Evolutionary conservation across 2,888 invertebrate species (phyloP), one percentile per base, ranked within the genome.

Genomic region (Drosophila neotestacea): DNA sequence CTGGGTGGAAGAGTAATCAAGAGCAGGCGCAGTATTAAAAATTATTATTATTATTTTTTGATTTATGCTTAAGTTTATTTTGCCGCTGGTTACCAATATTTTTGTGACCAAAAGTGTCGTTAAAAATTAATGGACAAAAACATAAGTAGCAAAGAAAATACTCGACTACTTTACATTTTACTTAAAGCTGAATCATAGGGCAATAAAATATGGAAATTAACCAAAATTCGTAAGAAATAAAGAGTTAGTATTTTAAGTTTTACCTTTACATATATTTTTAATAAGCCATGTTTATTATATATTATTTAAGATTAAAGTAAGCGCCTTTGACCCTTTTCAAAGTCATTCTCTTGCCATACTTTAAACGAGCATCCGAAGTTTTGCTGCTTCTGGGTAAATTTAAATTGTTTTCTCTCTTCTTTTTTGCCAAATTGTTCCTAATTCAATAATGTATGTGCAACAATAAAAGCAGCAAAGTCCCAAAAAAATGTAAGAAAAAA

Each of bases 371-470:
- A 6, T 11, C 6, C 1, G 11, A 44, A 11, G 51, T 66, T 63
- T 44, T 32, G 38, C 9, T 51, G 3, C 9, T 27, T 32, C 52
- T 41, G 30, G 44, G 13, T 16, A 38, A 42, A 65, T 59, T 59
- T 59, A 59, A 65, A 65, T 65, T 52, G 47, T 32, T 30, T 32
- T 16, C 11, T 10, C 27, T 27, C 16, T 48, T 41, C 6, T 13
- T 30, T 32, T 13, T 44, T 32, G n/a, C n/a, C 55, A 22, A 67
- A 80, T 52, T 16, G 63, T 13, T 52, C 66, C 81, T 79, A 84
- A 83, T 83, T 84, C 84, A 84, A 84, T 84, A 79, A 84, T 70
- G 47, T 56, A 73, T 70, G 67, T 50, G 22, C 9, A 22, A 34
- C 64, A 56, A 51, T 62, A 72, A 48, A 59, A 27, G 6, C 10